phyloP scores from a whole-genome alignment of 2,797 vertebrate genomes.

The Loris lydekkerianus region DNA sequence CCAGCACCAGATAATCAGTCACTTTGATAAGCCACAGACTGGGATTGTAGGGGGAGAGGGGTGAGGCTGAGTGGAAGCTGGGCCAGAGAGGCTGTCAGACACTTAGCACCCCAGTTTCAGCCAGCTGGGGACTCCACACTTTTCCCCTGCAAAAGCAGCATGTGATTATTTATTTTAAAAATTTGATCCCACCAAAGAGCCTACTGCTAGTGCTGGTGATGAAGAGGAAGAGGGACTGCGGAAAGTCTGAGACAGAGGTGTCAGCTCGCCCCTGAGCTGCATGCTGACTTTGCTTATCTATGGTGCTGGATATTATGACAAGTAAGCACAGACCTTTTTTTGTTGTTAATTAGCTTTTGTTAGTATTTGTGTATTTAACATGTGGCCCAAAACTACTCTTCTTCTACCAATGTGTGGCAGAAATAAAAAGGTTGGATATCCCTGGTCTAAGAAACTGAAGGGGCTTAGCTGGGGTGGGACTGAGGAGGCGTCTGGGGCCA shows the following conservation, averaged over 20 bases:
- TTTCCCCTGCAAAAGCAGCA: neutral
- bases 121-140: neutral
- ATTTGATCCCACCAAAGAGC: neutral
- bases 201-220: neutral
- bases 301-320: too few relatives aligned
- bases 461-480: too few relatives aligned
- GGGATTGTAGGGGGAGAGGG: rapidly evolving
- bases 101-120: neutral
- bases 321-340: too few relatives aligned
- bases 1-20: neutral
- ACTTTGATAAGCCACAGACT: neutral
- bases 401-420: too few relatives aligned
- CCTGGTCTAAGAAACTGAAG: neutral
- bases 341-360: too few relatives aligned
- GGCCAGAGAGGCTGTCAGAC: rapidly evolving
- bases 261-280: too few relatives aligned
- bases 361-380: too few relatives aligned
- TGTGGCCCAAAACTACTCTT: too few relatives aligned
- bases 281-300: too few relatives aligned
- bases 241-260: too few relatives aligned
- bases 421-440: too few relatives aligned
- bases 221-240: neutral
- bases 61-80: rapidly evolving
- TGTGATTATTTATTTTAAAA: neutral
- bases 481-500: neutral